Conservation (phyloP, 2,888 invertebrate genomes). For the Anoncus sp. region DNA sequence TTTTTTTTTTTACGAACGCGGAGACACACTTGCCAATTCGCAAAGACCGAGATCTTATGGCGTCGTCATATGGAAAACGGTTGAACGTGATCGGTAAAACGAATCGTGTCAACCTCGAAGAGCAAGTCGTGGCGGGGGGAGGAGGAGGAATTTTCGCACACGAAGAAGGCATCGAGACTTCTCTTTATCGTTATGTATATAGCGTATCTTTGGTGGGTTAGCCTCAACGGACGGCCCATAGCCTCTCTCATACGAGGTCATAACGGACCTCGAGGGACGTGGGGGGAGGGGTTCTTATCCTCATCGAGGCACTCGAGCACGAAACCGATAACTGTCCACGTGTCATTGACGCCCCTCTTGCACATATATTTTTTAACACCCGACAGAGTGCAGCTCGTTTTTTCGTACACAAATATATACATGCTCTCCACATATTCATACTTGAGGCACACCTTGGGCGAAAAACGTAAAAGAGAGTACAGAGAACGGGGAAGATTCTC, state of each 20-base stretch:
- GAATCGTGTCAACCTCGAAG: not conserved
- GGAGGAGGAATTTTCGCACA: not conserved
- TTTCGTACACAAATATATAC: not conserved
- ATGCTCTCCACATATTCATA: slow-evolving; percentile 14
- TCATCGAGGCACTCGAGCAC: slow-evolving; percentile 46
- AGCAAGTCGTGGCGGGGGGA: not conserved
- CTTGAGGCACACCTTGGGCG: slow-evolving; percentile 6
- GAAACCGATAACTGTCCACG: slow-evolving; percentile 60
- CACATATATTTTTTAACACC: slow-evolving; percentile 47
- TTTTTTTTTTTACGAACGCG: slow-evolving; percentile 27
- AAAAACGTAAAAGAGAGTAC: not conserved
- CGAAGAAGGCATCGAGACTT: slow-evolving; percentile 21
- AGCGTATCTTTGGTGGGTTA: slow-evolving; percentile 18
- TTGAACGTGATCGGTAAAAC: slow-evolving; percentile 41
- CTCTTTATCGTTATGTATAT: slow-evolving; percentile 25
- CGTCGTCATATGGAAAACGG: slow-evolving; percentile 29
- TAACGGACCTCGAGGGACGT: slow-evolving; percentile 58
- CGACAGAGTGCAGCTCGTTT: slow-evolving; percentile 24
- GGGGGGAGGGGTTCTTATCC: no score
- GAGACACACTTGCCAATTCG: not conserved
- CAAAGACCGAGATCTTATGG: slow-evolving; percentile 7
- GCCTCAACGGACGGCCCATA: slow-evolving; percentile 43
- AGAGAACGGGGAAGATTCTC: slow-evolving; percentile 2
- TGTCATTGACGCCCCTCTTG: slow-evolving; percentile 59
- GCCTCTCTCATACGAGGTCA: slow-evolving; percentile 56